Conservation (phyloP, 1,140 invertebrate species). For the Melipona quadrifasciata region DNA sequence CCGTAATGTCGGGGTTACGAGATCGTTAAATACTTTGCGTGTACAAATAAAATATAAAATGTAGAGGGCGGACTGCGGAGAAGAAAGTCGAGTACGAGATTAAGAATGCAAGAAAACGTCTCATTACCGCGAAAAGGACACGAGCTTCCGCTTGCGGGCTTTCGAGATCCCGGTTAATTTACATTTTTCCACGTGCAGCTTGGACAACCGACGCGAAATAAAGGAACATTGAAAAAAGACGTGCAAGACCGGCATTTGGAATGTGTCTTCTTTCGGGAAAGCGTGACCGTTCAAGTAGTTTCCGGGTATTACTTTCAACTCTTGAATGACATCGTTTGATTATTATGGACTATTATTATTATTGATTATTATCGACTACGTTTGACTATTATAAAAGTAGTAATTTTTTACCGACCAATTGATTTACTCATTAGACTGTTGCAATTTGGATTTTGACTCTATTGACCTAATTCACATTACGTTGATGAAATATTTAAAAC, state of each 20-base stretch:
- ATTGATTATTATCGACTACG: too few species aligned
- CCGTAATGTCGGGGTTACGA: not conserved
- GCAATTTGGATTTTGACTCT: not conserved
- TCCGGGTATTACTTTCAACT: too few species aligned
- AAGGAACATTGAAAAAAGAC: not conserved
- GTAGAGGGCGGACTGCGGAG: not conserved
- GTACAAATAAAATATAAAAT: not conserved
- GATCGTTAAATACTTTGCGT: not conserved
- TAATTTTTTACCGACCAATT: too few species aligned
- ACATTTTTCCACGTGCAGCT: not conserved
- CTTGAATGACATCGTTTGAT: too few species aligned
- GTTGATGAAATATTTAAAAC: too few species aligned
- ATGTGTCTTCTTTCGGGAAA: not conserved
- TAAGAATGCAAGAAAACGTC: not conserved
- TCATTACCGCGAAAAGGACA: not conserved
- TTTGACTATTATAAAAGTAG: too few species aligned
- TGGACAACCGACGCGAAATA: not conserved
- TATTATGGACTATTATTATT: too few species aligned
- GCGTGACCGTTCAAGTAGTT: not conserved
- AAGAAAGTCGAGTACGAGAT: not conserved
- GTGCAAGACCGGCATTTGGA: not conserved
- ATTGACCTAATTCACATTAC: too few species aligned
- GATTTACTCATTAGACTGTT: too few species aligned
- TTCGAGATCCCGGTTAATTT: not conserved
- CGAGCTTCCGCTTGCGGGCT: not conserved